A percentile compares a stretch with the other conserved stretches of the same genome.
Evolutionary conservation across 2,113 vertebrate genomes (phyloP).

Genomic region (Gallinago jamesoni): DNA sequence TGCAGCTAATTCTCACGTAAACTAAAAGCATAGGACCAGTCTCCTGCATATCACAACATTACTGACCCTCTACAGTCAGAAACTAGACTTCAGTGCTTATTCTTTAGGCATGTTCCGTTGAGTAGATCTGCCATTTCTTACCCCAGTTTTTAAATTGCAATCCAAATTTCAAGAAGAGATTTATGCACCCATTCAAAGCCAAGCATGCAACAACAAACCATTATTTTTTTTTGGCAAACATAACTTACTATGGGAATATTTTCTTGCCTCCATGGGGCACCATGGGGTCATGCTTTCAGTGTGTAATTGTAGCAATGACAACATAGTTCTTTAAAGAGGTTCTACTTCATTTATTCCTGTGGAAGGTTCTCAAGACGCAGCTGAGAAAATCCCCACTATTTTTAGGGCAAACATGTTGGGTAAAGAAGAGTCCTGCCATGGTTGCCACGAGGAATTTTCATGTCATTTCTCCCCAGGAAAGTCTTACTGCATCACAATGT

Average conservation of each 20-base stretch:
- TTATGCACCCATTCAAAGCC: not conserved
- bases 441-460: not conserved
- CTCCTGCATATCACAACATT: not conserved
- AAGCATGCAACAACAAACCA: not conserved
- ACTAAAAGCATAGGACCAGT: not conserved
- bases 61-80: not conserved
- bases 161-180: not conserved
- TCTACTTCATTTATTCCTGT: not conserved
- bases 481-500: not conserved
- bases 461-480: not conserved
- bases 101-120: not conserved
- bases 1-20: accelerated
- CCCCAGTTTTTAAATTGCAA: not conserved
- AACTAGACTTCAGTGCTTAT: not conserved
- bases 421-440: not conserved
- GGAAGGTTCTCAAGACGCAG: not conserved
- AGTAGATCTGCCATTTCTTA: not conserved
- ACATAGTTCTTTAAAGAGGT: not conserved
- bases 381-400: not conserved
- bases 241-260: not conserved
- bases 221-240: not conserved
- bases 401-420: not conserved
- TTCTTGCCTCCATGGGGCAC: not conserved
- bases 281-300: not conserved
- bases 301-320: not conserved